Conservation (phyloP, 2,113 vertebrate genomes). For the Toxotes jaculatrix region DNA sequence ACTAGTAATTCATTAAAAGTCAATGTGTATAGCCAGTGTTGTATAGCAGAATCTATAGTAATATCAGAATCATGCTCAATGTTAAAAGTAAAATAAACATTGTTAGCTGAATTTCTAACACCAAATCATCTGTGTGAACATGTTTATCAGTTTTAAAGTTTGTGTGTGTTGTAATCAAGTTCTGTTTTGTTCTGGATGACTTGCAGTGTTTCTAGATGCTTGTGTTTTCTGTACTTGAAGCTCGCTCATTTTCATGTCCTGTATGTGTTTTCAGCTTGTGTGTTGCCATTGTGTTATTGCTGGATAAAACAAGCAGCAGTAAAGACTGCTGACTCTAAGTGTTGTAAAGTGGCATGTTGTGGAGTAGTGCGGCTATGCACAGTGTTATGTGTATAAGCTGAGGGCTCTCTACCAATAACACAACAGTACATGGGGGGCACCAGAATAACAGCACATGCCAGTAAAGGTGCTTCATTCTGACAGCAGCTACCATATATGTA, state of each 20-base stretch:
- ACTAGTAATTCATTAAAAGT: neutral
- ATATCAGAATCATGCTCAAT: neutral
- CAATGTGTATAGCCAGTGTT: neutral
- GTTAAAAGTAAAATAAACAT: neutral
- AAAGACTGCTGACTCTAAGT: neutral
- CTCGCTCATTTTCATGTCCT: neutral
- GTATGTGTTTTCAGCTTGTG: neutral
- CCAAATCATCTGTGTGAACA: neutral
- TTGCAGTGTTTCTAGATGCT: neutral
- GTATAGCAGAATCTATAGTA: neutral
- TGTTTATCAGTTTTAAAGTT: neutral
- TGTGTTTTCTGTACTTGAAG: neutral
- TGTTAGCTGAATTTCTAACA: neutral
- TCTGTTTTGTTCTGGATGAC: neutral
- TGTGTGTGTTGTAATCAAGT: neutral
- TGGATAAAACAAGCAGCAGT: neutral
- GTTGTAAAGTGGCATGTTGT: too few relatives aligned
- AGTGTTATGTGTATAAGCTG: neutral
- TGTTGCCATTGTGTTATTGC: neutral
- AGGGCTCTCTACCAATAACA: neutral
- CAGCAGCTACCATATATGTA: constrained; percentile 21
- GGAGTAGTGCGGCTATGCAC: too few relatives aligned
- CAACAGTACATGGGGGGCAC: constrained; percentile 1
- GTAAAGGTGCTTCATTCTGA: constrained; percentile 38
- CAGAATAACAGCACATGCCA: constrained; percentile 10